These are phyloP conservation scores for Drosophila ironensis DNA, from an alignment of 1,140 invertebrate genomes.

Conservation along the genomic window DNA sequence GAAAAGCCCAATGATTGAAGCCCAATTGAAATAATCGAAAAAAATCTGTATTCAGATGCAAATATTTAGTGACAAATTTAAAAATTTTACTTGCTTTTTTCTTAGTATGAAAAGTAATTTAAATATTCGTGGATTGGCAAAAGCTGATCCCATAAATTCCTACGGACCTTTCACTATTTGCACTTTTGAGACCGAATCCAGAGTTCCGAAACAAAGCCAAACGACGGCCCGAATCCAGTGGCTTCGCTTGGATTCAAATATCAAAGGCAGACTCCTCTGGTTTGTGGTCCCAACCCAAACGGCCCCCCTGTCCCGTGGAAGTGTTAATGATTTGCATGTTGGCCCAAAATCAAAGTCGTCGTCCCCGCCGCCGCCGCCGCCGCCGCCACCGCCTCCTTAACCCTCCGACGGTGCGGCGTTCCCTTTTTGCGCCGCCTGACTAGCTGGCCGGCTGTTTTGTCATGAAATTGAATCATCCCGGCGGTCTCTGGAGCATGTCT, in stretches of 20 bases:
- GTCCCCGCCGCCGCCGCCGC: neutral
- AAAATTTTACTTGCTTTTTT: no score
- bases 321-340: slow-evolving; percentile 45
- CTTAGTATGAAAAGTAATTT: no score
- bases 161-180: no score
- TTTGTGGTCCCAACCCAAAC: neutral
- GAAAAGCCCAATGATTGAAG: no score
- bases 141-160: no score
- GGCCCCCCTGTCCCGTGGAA: neutral
- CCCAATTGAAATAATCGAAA: no score
- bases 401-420: neutral
- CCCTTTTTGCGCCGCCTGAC: neutral
- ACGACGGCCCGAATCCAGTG: neutral
- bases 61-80: no score
- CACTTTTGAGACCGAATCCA: no score
- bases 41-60: no score
- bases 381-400: neutral
- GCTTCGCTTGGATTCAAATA: slow-evolving; percentile 11
- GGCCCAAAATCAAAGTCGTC: slow-evolving; percentile 32
- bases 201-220: no score
- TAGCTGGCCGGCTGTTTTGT: neutral
- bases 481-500: slow-evolving; percentile 31
- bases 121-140: no score
- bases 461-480: slow-evolving; percentile 47
- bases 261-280: slow-evolving; percentile 6